A percentile compares a stretch with the other conserved stretches of the same genome.
phyloP scores from a whole-genome alignment of 2,113 vertebrate species.

The Petromus typicus region DNA sequence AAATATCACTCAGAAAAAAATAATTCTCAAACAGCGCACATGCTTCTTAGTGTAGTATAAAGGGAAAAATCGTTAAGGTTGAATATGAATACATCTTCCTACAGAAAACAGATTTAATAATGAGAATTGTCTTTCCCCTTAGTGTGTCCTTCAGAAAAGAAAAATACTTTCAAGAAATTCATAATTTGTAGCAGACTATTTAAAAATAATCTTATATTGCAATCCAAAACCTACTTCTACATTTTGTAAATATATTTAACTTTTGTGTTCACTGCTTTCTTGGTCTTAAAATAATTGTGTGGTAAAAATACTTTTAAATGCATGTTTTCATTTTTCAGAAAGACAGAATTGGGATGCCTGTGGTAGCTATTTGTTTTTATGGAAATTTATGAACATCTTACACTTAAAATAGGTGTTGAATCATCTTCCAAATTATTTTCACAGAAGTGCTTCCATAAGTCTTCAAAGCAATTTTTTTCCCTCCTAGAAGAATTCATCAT shows the following conservation, averaged over 20 bases:
- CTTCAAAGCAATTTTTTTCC: not conserved
- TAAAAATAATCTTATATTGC: not conserved
- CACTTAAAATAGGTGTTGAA: not conserved
- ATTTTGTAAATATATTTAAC: not conserved
- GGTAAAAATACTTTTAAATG: not conserved
- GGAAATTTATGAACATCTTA: not conserved
- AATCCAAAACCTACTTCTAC: not conserved
- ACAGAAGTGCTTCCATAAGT: not conserved
- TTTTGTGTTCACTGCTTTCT: not conserved
- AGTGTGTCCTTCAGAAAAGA: not conserved
- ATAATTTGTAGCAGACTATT: not conserved
- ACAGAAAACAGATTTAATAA: not conserved
- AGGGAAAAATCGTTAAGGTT: not conserved
- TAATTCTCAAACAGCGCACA: not conserved
- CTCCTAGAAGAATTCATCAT: not conserved
- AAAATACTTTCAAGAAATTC: not conserved
- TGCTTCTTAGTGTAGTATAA: not conserved
- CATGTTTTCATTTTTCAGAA: not conserved
- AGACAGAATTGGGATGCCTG: not conserved
- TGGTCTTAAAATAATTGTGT: not conserved
- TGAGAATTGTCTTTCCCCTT: not conserved
- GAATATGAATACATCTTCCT: not conserved
- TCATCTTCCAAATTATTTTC: not conserved
- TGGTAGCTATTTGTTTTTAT: not conserved
- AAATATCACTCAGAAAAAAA: conserved; percentile 22